Percentiles rank a stretch among this genome's conserved stretches.
Conservation (phyloP, 2,797 vertebrate species). For the Schizothorax lantsangensis region DNA sequence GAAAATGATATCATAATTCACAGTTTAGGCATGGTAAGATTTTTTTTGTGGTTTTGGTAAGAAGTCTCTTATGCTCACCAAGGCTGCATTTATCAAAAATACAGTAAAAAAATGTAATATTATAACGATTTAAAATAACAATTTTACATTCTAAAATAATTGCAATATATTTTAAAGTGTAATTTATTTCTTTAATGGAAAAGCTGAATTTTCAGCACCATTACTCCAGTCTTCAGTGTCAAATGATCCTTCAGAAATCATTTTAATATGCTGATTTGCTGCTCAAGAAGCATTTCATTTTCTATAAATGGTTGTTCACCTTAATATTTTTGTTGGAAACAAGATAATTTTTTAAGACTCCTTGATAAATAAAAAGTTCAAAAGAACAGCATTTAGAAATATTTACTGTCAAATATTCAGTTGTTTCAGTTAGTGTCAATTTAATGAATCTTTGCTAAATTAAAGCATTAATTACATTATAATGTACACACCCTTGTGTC, state of each 20-base stretch:
- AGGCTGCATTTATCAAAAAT: background rate
- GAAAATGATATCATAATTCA: slow-evolving; percentile 9
- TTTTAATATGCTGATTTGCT: background rate
- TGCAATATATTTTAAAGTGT: background rate
- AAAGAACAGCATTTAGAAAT: background rate
- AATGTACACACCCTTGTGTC: background rate
- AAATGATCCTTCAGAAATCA: background rate
- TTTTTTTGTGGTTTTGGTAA: background rate
- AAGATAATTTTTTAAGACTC: background rate
- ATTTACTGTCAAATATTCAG: background rate
- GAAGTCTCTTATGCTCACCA: background rate
- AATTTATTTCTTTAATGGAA: background rate
- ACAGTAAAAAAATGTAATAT: background rate
- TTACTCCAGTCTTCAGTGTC: background rate
- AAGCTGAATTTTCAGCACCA: background rate
- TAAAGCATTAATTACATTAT: background rate
- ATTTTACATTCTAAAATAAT: background rate
- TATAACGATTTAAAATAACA: no score
- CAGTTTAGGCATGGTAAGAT: background rate
- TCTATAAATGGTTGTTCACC: background rate
- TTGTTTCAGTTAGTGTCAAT: background rate
- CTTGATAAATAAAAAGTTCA: background rate
- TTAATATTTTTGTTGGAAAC: background rate
- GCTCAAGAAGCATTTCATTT: background rate
- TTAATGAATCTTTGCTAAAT: no score